These are phyloP conservation scores for Catotricha subobsoleta DNA, from an alignment of 2,888 invertebrate genomes.

Conservation along the genomic window DNA sequence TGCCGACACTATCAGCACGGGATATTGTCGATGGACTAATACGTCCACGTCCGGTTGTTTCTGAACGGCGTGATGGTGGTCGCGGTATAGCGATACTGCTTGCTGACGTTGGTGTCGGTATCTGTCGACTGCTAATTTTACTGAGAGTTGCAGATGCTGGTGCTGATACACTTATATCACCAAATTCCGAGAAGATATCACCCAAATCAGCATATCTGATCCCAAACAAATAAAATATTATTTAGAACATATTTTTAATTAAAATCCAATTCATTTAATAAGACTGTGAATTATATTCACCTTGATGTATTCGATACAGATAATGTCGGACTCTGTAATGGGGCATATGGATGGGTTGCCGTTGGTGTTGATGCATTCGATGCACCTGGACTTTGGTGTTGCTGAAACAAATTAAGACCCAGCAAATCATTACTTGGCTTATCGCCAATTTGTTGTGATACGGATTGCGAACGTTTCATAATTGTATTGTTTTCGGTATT, in stretches of 20 bases:
- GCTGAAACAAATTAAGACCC: slow-evolving; percentile 52
- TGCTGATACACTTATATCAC: slow-evolving; percentile 51
- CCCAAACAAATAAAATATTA: slow-evolving; percentile 4
- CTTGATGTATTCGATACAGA: slow-evolving; percentile 50
- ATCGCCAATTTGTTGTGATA: slow-evolving; percentile 53
- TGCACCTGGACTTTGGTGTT: slow-evolving; percentile 54
- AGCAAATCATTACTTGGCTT: slow-evolving; percentile 58
- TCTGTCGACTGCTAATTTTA: slow-evolving; percentile 36
- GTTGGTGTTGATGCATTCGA: slow-evolving; percentile 44
- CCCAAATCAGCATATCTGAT: slow-evolving; percentile 44
- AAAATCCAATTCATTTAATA: background rate
- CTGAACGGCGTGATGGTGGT: slow-evolving; percentile 71
- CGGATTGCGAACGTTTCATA: slow-evolving; percentile 54
- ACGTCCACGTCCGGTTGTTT: slow-evolving; percentile 34
- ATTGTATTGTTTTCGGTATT: slow-evolving; percentile 44
- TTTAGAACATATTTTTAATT: background rate
- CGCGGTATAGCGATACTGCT: slow-evolving; percentile 70
- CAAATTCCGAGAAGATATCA: slow-evolving; percentile 71
- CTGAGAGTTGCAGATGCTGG: slow-evolving; percentile 34
- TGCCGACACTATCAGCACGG: slow-evolving; percentile 56
- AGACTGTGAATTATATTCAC: slow-evolving; percentile 17
- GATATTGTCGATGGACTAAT: slow-evolving; percentile 43
- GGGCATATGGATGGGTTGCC: slow-evolving; percentile 61
- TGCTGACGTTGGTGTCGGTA: slow-evolving; percentile 58
- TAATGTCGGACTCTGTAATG: slow-evolving; percentile 55